These are phyloP conservation scores for Aplysia californica DNA, from an alignment of 1,140 invertebrate species.

Conservation along the genomic window DNA sequence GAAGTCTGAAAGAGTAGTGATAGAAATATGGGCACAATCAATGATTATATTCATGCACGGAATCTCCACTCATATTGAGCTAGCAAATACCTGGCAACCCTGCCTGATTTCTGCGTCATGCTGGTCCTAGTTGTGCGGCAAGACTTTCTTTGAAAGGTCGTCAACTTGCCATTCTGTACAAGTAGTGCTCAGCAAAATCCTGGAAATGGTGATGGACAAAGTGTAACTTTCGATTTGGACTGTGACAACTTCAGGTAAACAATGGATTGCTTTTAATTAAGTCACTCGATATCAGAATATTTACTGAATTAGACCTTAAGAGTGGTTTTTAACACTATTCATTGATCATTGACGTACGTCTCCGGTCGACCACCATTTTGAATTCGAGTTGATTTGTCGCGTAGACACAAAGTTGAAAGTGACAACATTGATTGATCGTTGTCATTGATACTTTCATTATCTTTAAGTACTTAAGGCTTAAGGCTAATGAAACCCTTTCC, in stretches of 20 bases:
- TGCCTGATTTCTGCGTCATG: slow-evolving; percentile 14
- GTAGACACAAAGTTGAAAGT: background rate
- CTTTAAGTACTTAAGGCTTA: background rate
- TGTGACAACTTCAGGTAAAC: background rate
- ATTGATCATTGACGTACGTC: too few species aligned
- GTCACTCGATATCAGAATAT: background rate
- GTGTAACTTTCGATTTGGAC: background rate
- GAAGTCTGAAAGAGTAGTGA: too few species aligned
- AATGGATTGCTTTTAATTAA: background rate
- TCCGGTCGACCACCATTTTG: background rate
- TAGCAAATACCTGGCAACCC: too few species aligned
- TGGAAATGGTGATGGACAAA: background rate
- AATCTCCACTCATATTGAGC: too few species aligned
- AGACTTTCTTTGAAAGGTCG: background rate
- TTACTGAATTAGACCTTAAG: too few species aligned
- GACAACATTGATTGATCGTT: background rate
- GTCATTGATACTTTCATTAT: background rate
- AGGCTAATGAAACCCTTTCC: background rate
- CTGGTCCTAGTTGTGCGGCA: background rate
- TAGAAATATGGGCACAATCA: too few species aligned
- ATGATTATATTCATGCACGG: too few species aligned
- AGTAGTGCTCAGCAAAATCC: background rate
- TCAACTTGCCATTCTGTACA: background rate
- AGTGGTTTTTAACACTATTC: too few species aligned
- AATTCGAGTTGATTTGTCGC: background rate